Percentiles rank a stretch among this genome's conserved stretches.
These are phyloP conservation scores for Drosophila monieri DNA, from an alignment of 2,888 invertebrate genomes.

Conservation along the genomic window DNA sequence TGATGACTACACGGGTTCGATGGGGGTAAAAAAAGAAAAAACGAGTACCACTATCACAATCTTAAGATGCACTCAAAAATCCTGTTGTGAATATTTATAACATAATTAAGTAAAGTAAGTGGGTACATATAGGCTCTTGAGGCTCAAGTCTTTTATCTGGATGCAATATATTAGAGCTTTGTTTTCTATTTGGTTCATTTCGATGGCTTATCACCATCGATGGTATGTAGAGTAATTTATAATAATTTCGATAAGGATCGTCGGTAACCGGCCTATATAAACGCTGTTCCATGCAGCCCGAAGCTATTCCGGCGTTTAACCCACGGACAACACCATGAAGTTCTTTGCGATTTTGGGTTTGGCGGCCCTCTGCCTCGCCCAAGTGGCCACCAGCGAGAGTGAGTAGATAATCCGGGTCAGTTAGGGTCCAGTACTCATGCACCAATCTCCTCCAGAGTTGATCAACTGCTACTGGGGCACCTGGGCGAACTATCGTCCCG, in stretches of 20 bases:
- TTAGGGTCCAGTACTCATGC: background rate
- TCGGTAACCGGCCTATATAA: slow-evolving; percentile 56
- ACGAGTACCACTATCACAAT: background rate
- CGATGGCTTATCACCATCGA: slow-evolving; percentile 13
- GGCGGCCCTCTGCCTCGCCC: slow-evolving; percentile 41
- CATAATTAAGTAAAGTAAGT: slow-evolving; percentile 16
- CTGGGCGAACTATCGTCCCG: slow-evolving; percentile 74
- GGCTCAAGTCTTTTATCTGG: background rate
- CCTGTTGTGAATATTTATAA: slow-evolving; percentile 50
- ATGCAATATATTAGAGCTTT: slow-evolving; percentile 56
- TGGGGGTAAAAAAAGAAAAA: slow-evolving; percentile 2
- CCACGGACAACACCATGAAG: slow-evolving; percentile 50
- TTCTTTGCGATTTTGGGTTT: slow-evolving; percentile 38
- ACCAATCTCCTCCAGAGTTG: slow-evolving; percentile 47
- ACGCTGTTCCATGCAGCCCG: background rate
- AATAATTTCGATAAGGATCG: slow-evolving; percentile 20
- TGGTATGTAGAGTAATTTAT: slow-evolving; percentile 11
- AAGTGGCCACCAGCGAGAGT: slow-evolving; percentile 49
- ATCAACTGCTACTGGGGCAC: slow-evolving; percentile 76
- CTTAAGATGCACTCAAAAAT: slow-evolving; percentile 23
- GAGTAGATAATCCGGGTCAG: background rate
- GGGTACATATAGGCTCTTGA: slow-evolving; percentile 20
- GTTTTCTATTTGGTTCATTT: slow-evolving; percentile 30
- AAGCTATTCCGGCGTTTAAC: slow-evolving; percentile 4
- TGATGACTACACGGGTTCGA: slow-evolving; percentile 1